Evolutionary conservation across 2,888 invertebrate genomes (phyloP), one percentile per base, ranked within the genome.

Genomic region (Monopis laevigella): DNA sequence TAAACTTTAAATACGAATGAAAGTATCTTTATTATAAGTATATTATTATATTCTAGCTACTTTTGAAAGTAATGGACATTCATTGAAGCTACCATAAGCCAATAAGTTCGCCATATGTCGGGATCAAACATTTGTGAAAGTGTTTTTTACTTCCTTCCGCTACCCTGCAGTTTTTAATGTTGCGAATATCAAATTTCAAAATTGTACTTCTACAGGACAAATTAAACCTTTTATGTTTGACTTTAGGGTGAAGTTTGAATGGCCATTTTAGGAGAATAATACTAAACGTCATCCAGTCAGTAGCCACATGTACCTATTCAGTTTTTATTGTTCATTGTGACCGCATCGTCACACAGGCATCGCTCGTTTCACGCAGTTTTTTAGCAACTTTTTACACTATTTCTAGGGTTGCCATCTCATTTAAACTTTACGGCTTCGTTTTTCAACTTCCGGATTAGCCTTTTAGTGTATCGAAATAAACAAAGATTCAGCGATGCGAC

Each of bases 141-240:
- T 73, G 72, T 75, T 77, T 61, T 78, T 75, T 68, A 75, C 65
- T 78, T 80, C 78, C 80, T 77, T 78, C 80, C 80, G 78, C 56
- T 72, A 68, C 66, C 71, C 67, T 71, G n/a, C 64, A 63, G 71
- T 73, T 74, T 62, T 75, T 71, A 68, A 70, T 63, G 57, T 70
- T 66, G 69, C 66, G 65, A 71, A 69, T 77, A 77, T 80, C 72
- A 67, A 75, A 70, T 80, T 73, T 66, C 77, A 55, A 49, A 41
- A 11, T 26, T 29, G 14, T 39, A 13, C 21, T 19, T 18, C 36
- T 12, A 58, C 48, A 48, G 1, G 16, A 8, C 0, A 0, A 0
- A 0, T 42, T 64, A 34, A 34, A 4, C 6, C 30, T 3, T 8
- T 13, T n/a, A n/a, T 27, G 3, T n/a, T 27, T 27, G 27, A 8